Evolutionary conservation across 2,113 vertebrate genomes (phyloP), one percentile per base, ranked within the genome.

Genomic region (Athene cunicularia): DNA sequence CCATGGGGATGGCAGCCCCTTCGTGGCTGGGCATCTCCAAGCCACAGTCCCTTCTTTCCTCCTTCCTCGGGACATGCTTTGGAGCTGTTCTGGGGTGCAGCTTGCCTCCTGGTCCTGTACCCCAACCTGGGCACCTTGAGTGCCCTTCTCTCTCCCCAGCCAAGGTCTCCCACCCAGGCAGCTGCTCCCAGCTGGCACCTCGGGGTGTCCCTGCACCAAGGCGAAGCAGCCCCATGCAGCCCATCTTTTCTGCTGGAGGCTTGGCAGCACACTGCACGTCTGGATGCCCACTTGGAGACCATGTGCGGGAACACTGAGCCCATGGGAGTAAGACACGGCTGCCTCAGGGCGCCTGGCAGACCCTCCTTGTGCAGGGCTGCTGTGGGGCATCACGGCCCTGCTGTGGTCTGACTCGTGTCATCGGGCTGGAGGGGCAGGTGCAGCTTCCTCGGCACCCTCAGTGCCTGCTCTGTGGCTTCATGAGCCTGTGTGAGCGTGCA

Each of bases 141-240:
- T 14, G 7, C 5, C 67, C 39, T 50, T 59, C 28, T 23, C n/a
- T 47, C 60, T 62, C 39, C 53, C 33, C 28, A 35, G 5, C 10
- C 0, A 0, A 23, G 24, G 0, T 62, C 3, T 47, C 43, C 32
- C 37, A 35, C 3, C 43, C 35, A 11, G 70, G 30, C 0, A 1
- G 28, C 30, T 66, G 28, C n/a, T 83, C 55, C 53, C n/a, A 14
- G n/a, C n/a, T 39, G 19, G 50, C 41, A 50, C 35, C 52, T 35
- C 1, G 3, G 39, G 43, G 37, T 68, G 30, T 26, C 73, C 39
- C 26, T 26, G 53, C 15, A 14, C 27, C 1, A 4, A n/a, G 33
- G 6, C 7, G 12, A 8, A 4, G 16, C 64, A 59, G 35, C 59
- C 53, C 53, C 71, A 14, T 2, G 3, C 37, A 45, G 24, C 55